Conservation (phyloP, 2,888 invertebrate genomes). For the Axea sp. region DNA sequence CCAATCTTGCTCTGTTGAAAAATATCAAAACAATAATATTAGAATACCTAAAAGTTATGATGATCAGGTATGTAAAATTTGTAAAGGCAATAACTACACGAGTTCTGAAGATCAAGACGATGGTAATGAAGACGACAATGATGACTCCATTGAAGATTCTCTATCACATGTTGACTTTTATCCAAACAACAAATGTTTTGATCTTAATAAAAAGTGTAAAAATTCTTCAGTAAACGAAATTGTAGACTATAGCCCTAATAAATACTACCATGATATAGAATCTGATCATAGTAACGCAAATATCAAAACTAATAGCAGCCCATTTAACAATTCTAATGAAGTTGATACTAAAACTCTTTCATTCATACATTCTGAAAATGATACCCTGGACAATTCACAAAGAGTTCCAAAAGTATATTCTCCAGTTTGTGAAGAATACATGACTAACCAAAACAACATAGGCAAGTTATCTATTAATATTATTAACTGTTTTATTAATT, state of each 20-base stretch:
- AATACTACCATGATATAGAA: constrained; percentile 3
- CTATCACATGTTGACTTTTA: no score
- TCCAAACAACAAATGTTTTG: no score
- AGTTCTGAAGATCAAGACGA: constrained; percentile 62
- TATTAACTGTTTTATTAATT: no score
- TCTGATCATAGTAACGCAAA: constrained; percentile 3
- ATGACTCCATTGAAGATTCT: no score
- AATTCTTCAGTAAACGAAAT: constrained; percentile 4
- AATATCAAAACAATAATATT: constrained; percentile 61
- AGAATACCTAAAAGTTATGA: constrained; percentile 40
- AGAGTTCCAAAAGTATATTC: constrained; percentile 5
- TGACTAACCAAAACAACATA: constrained; percentile 13
- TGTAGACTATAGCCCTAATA: not conserved
- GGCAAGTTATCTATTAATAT: constrained; percentile 24
- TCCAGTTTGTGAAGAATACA: not conserved
- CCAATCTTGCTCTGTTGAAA: constrained; percentile 67
- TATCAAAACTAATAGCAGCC: constrained; percentile 3
- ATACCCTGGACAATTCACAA: constrained; percentile 3
- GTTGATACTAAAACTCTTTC: constrained; percentile 13
- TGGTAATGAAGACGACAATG: constrained; percentile 64
- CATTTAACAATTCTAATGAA: constrained; percentile 14
- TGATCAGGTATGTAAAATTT: constrained; percentile 38
- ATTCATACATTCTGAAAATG: constrained; percentile 3
- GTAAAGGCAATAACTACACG: constrained; percentile 53
- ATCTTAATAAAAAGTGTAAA: constrained; percentile 33